phyloP scores from a whole-genome alignment of 2,888 invertebrate species.

The Hemistola chrysoprasaria region DNA sequence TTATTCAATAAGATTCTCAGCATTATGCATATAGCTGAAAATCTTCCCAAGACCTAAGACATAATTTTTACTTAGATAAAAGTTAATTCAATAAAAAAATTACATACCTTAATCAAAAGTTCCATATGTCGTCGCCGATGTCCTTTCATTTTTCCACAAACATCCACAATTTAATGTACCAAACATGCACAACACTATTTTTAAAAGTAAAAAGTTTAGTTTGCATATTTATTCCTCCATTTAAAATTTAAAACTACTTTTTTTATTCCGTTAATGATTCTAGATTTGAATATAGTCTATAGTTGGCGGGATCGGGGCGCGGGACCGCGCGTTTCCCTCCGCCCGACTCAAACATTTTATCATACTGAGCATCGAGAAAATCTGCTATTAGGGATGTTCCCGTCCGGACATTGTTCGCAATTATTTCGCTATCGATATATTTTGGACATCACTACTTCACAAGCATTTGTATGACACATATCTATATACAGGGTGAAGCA shows the following conservation, averaged over 20 bases:
- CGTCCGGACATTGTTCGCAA: slow-evolving; percentile 46
- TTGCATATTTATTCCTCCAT: slow-evolving; percentile 1
- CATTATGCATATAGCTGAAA: too few species aligned
- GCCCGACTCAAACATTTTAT: slow-evolving; percentile 66
- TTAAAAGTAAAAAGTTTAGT: slow-evolving; percentile 4
- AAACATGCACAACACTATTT: slow-evolving; percentile 35
- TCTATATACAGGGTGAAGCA: too few species aligned
- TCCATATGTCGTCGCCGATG: slow-evolving; percentile 25
- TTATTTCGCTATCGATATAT: slow-evolving; percentile 31
- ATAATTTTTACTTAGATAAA: too few species aligned
- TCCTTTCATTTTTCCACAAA: slow-evolving; percentile 9
- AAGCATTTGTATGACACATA: too few species aligned
- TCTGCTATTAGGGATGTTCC: slow-evolving; percentile 61
- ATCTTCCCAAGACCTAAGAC: too few species aligned
- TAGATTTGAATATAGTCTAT: slow-evolving; percentile 59
- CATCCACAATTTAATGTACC: slow-evolving; percentile 7
- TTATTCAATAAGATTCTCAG: too few species aligned
- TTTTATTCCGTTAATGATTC: slow-evolving; percentile 17
- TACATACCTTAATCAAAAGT: slow-evolving; percentile 39
- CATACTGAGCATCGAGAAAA: slow-evolving; percentile 69
- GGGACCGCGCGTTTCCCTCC: slow-evolving; percentile 51
- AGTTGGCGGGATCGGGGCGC: slow-evolving; percentile 60
- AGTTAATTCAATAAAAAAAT: not conserved
- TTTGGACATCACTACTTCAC: slow-evolving; percentile 7
- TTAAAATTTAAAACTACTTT: slow-evolving; percentile 12